phyloP scores from a whole-genome alignment of 2,888 invertebrate genomes.

The Arrhopalites spinosus region DNA sequence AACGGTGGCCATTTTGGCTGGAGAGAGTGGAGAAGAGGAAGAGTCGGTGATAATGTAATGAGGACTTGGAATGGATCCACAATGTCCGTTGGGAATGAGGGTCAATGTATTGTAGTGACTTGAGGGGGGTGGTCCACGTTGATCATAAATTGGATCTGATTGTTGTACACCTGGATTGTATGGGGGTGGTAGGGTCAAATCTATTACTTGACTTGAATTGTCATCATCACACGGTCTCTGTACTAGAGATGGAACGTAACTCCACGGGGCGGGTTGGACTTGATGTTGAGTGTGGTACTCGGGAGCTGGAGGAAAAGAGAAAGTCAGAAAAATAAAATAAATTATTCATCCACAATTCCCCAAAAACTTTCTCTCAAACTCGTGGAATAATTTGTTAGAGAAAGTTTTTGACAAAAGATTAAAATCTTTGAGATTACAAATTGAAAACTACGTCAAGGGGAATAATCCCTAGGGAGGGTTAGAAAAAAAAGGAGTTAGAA shows the following conservation, averaged over 20 bases:
- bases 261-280: slow-evolving; percentile 81
- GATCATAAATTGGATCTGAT: slow-evolving; percentile 25
- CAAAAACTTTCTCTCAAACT: too few relatives aligned
- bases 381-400: too few relatives aligned
- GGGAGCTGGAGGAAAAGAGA: slow-evolving; percentile 67
- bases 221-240: too few relatives aligned
- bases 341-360: not conserved
- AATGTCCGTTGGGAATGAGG: slow-evolving; percentile 35
- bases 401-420: too few relatives aligned
- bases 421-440: too few relatives aligned
- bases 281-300: slow-evolving; percentile 81
- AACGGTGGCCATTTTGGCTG: slow-evolving; percentile 36
- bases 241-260: slow-evolving; percentile 64
- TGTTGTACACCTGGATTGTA: slow-evolving; percentile 64
- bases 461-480: too few relatives aligned
- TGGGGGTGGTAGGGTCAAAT: slow-evolving; percentile 76
- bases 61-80: slow-evolving; percentile 9
- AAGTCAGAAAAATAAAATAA: not conserved
- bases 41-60: slow-evolving; percentile 24
- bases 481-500: too few relatives aligned
- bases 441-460: too few relatives aligned
- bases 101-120: slow-evolving; percentile 18
- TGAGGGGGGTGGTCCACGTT: slow-evolving; percentile 25
- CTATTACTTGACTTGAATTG: slow-evolving; percentile 60
- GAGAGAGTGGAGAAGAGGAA: slow-evolving; percentile 23